These are phyloP conservation scores for Podiceps cristatus DNA, from an alignment of 2,113 vertebrate genomes.

Conservation along the genomic window DNA sequence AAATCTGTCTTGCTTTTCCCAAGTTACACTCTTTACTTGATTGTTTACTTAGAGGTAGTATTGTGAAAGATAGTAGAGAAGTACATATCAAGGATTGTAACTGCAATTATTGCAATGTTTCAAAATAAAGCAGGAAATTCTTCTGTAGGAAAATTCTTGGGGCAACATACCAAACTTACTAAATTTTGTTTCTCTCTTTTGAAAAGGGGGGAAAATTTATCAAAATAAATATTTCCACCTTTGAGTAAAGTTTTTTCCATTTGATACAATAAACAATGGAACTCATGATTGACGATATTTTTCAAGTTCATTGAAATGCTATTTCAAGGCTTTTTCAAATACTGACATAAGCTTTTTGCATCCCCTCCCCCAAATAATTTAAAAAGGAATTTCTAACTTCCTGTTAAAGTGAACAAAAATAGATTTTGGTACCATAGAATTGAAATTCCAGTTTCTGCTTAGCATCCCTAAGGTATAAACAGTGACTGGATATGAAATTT, in stretches of 20 bases:
- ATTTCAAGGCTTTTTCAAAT: not conserved
- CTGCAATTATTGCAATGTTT: not conserved
- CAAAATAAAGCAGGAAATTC: not conserved
- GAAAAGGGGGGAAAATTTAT: not conserved
- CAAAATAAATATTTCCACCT: not conserved
- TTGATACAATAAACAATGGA: not conserved
- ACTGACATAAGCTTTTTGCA: not conserved
- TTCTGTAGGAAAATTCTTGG: not conserved
- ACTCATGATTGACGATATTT: not conserved
- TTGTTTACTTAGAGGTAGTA: not conserved
- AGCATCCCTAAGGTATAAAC: not conserved
- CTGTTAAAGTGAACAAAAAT: not conserved
- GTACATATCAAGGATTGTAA: not conserved
- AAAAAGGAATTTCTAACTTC: not conserved
- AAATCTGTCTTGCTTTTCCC: not conserved
- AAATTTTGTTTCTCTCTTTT: not conserved
- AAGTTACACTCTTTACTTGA: not conserved
- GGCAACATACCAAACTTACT: not conserved
- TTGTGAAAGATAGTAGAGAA: not conserved
- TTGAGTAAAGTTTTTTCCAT: not conserved
- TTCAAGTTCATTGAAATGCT: not conserved
- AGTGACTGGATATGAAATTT: not conserved
- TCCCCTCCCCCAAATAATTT: fast-evolving
- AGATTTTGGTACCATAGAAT: not conserved
- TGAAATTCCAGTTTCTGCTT: not conserved